These are phyloP conservation scores for Ricordea florida DNA, from an alignment of 92 coral and sea anemone genomes.

Conservation along the genomic window DNA sequence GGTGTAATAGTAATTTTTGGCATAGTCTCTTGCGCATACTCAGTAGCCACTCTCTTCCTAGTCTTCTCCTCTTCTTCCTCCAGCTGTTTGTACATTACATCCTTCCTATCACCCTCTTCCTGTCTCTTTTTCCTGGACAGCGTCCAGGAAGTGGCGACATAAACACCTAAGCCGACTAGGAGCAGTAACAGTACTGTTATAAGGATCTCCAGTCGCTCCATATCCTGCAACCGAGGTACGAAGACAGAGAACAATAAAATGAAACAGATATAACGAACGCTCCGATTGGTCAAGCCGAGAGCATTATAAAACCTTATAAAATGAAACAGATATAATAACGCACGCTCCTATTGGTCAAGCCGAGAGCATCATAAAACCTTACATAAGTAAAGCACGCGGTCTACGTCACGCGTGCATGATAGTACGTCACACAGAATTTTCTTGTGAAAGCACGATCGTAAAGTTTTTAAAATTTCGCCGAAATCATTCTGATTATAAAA, in stretches of 20 bases:
- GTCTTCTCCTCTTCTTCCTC: slow-evolving; percentile 40
- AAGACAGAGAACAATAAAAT: not conserved
- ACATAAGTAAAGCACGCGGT: no score
- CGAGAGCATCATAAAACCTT: not conserved
- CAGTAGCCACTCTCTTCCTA: slow-evolving; percentile 36
- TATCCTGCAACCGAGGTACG: slow-evolving; percentile 8
- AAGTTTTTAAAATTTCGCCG: no score
- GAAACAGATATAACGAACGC: not conserved
- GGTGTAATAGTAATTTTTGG: slow-evolving; percentile 79
- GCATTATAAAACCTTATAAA: no score
- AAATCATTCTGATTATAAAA: no score
- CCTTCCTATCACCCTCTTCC: not conserved
- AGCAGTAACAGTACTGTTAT: slow-evolving; percentile 69
- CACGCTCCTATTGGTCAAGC: no score
- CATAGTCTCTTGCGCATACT: slow-evolving; percentile 45
- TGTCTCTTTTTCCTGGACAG: slow-evolving; percentile 51
- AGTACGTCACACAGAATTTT: no score
- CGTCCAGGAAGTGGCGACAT: slow-evolving; percentile 81
- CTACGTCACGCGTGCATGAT: no score
- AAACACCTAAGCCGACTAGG: slow-evolving; percentile 66
- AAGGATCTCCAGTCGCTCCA: slow-evolving; percentile 81
- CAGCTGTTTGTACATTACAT: slow-evolving; percentile 33
- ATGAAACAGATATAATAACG: no score
- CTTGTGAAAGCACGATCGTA: no score
- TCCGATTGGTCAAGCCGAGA: no score